These are phyloP conservation scores for Rhagium mordax DNA, from an alignment of 2,888 invertebrate genomes.

Conservation along the genomic window DNA sequence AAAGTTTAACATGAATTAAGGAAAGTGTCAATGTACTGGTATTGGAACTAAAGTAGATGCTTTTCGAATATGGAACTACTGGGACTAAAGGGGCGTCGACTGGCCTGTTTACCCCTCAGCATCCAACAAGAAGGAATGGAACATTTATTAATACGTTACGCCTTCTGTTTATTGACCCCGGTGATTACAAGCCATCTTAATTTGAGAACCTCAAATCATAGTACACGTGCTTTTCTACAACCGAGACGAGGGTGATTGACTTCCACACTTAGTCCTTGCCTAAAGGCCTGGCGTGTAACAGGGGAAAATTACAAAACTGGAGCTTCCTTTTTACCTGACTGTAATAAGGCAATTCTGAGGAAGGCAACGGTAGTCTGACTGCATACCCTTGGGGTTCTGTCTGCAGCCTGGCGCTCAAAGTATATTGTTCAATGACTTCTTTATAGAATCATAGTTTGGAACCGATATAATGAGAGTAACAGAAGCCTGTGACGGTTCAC, in stretches of 20 bases:
- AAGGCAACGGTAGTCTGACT: conserved; percentile 36
- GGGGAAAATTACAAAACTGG: conserved; percentile 8
- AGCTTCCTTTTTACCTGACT: conserved; percentile 44
- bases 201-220: conserved; percentile 44
- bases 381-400: conserved; percentile 7
- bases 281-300: conserved; percentile 27
- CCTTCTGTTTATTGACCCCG: conserved; percentile 43
- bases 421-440: conserved; percentile 3
- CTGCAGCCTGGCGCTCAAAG: conserved; percentile 2
- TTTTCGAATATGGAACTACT: too few relatives aligned
- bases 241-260: conserved; percentile 41
- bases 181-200: conserved; percentile 20
- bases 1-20: too few relatives aligned
- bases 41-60: too few relatives aligned
- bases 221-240: conserved; percentile 35
- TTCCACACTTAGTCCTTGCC: conserved; percentile 41
- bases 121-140: background rate
- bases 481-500: background rate
- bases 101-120: too few relatives aligned
- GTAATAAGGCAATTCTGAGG: conserved; percentile 34
- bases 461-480: conserved; percentile 10
- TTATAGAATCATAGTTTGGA: background rate
- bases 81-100: background rate
- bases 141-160: conserved; percentile 41
- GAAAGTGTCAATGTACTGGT: too few relatives aligned